Evolutionary conservation across 2,797 vertebrate species (phyloP), one percentile per base, ranked within the genome.

Genomic region (Nyctalus aviator): DNA sequence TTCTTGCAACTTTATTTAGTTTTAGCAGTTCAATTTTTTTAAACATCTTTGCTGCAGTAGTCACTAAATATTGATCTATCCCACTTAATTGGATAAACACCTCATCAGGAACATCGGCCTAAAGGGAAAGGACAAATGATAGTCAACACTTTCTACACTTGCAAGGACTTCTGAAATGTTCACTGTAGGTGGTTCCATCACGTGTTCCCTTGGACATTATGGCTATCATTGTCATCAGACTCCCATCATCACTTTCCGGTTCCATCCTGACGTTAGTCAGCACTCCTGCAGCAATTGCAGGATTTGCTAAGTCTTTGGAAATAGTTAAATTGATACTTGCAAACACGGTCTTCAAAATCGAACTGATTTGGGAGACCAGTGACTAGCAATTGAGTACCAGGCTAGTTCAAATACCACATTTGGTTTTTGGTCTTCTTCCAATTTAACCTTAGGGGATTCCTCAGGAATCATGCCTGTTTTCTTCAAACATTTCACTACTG

Each of bases 1-100:
- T 50, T 88, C 92, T 66, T 93, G 3, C 46, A 88, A 76, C 30
- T 90, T 95, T n/a, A 62, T 83, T 83, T 37, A 85, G n/a, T 92
- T 90, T 83, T 6, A 79, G 69, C 17, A 48, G 35, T 30, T 78
- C 23, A 13, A 25, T n/a, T 92, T 97, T 71, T 48, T 10, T 71
- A 92, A 93, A 94, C 46, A 14, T 71, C 11, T 84, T 44, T 85
- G 17, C 30, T 62, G 8, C 15, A 92, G 48, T 78, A 4, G 71
- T 69, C 30, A 84, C 32, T 59, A 76, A 83, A 59, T 50, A 88
- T 21, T 75, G 8, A 37, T 59, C 15, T 12, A 46, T 64, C 76
- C 3, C 25, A 88, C 8, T 72, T 62, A 68, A 53, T 8, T 41
- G 32, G 21, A 37, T 69, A 55, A 73, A 50, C 7, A 88, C 32